phyloP scores from a whole-genome alignment of 1,140 invertebrate species.

The Pseudobourletiella spinata region DNA sequence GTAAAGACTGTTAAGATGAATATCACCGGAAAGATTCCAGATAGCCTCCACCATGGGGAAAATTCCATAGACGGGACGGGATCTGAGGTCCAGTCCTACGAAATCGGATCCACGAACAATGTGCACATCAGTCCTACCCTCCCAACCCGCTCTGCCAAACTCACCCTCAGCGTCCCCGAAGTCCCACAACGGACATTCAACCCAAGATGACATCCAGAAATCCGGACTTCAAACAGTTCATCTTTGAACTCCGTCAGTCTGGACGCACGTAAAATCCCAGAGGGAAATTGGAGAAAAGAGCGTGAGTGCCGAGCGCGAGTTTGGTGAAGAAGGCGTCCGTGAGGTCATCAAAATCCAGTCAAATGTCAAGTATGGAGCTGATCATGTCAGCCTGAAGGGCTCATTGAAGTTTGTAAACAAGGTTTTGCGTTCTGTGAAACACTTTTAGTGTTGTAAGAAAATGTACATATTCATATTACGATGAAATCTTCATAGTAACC shows the following conservation, averaged over 20 bases:
- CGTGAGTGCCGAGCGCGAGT: not conserved
- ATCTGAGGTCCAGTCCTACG: constrained; percentile 8
- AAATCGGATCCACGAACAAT: not conserved
- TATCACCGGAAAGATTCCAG: constrained; percentile 4
- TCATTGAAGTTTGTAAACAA: not conserved
- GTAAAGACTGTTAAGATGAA: constrained; percentile 12
- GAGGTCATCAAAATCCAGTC: not conserved
- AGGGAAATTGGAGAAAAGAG: not conserved
- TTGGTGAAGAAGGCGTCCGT: not conserved
- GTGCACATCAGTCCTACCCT: constrained; percentile 9
- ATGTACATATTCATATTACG: too few relatives aligned
- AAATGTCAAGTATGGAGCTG: not conserved
- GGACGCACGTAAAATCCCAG: constrained; percentile 2
- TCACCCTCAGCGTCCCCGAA: constrained; percentile 13
- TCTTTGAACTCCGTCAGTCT: constrained; percentile 10
- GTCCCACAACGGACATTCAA: constrained; percentile 3
- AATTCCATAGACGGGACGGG: constrained; percentile 1
- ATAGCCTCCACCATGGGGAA: constrained; percentile 23
- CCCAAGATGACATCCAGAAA: not conserved
- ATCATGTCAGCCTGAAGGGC: not conserved
- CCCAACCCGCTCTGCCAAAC: not conserved
- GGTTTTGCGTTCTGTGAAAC: too few relatives aligned
- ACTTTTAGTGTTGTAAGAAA: too few relatives aligned
- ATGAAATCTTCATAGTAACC: too few relatives aligned
- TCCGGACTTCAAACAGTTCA: not conserved